Percentiles rank a stretch among this genome's conserved stretches.
Conservation (phyloP, 1,140 invertebrate species). For the Thrips palmi region DNA sequence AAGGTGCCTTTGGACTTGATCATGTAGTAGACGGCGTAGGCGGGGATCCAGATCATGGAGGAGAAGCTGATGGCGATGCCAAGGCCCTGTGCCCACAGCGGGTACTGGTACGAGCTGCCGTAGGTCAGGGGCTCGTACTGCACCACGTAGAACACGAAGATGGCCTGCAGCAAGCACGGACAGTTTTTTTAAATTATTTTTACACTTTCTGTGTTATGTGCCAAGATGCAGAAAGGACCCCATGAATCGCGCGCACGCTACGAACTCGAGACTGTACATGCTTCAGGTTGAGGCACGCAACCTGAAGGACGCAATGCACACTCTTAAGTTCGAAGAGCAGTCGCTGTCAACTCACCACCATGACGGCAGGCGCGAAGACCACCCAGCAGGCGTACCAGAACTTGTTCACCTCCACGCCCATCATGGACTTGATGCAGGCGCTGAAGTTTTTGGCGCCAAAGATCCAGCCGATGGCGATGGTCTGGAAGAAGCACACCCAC, state of each 20-base stretch:
- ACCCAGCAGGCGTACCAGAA: conserved; percentile 46
- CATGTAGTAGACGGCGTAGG: conserved; percentile 38
- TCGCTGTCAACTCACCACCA: conserved; percentile 36
- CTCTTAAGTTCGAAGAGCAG: too few relatives aligned
- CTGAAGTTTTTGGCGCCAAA: conserved; percentile 37
- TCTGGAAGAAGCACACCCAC: conserved; percentile 48
- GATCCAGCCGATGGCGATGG: conserved; percentile 43
- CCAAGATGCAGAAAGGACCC: too few relatives aligned
- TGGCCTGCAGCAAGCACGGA: conserved; percentile 31
- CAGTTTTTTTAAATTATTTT: conserved; percentile 2
- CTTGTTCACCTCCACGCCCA: conserved; percentile 33
- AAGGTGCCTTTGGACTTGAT: conserved; percentile 27
- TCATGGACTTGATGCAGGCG: conserved; percentile 48
- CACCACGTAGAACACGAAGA: conserved; percentile 47
- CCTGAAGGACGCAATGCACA: too few relatives aligned
- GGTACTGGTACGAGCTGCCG: conserved; percentile 45
- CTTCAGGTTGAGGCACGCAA: too few relatives aligned
- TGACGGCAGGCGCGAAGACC: conserved; percentile 35
- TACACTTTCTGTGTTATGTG: too few relatives aligned
- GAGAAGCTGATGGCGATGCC: conserved; percentile 50
- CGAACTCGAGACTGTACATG: too few relatives aligned
- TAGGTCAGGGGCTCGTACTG: conserved; percentile 47
- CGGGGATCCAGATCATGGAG: conserved; percentile 56
- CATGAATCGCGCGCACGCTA: too few relatives aligned
- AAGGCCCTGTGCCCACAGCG: conserved; percentile 47